These are phyloP conservation scores for Mystacornis crossleyi DNA, from an alignment of 2,113 vertebrate species.

Conservation along the genomic window DNA sequence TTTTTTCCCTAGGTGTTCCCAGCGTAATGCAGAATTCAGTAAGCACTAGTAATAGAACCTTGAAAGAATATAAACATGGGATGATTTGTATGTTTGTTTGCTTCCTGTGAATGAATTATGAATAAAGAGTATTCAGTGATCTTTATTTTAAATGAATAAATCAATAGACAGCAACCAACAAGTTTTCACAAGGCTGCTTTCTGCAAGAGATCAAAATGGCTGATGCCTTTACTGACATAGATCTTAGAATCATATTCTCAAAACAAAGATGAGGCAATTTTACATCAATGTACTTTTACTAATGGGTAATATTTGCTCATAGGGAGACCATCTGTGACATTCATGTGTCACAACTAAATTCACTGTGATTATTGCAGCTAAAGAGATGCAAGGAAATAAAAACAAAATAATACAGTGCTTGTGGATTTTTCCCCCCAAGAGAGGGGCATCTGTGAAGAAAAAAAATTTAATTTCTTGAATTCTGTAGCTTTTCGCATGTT, in stretches of 20 bases:
- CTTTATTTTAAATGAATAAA: neutral
- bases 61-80: neutral
- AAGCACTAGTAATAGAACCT: neutral
- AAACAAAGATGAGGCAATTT: neutral
- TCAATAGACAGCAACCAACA: neutral
- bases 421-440: neutral
- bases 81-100: neutral
- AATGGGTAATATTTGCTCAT: neutral
- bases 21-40: neutral
- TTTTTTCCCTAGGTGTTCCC: constrained; percentile 2
- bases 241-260: neutral
- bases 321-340: neutral
- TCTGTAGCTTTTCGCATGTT: neutral
- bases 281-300: neutral
- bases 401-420: neutral
- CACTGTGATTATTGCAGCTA: neutral
- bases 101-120: neutral
- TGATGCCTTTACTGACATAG: neutral
- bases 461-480: neutral
- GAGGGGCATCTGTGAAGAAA: neutral
- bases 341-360: neutral
- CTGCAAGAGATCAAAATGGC: neutral
- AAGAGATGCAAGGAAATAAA: neutral
- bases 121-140: neutral
- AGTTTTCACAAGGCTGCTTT: neutral